Evolutionary conservation across 1,140 invertebrate genomes (phyloP).

Genomic region (Pollicipes pollicipes): DNA sequence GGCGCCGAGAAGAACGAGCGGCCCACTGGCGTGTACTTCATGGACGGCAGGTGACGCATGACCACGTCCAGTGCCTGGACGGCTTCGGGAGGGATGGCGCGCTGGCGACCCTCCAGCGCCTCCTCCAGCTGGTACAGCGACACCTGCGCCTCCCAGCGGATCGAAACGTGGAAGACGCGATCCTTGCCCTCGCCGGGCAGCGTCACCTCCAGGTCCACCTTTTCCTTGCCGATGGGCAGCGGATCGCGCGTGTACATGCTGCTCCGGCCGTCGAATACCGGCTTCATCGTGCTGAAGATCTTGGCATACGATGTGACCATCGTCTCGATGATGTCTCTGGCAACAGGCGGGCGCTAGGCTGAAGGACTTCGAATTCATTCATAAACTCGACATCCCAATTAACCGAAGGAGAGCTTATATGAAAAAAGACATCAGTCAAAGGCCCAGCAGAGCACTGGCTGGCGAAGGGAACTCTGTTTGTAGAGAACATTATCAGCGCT

Average conservation of each 20-base stretch:
- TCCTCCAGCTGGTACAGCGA: conserved; percentile 91
- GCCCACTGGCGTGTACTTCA: conserved; percentile 98
- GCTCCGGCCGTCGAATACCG: conserved; percentile 97
- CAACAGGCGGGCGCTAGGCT: no score
- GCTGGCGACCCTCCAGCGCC: conserved; percentile 86
- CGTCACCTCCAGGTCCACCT: conserved; percentile 84
- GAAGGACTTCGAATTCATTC: no score
- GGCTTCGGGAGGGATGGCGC: conserved; percentile 92
- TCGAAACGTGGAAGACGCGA: conserved; percentile 89
- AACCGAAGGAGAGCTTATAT: no score
- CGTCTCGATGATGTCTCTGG: conserved; percentile 92
- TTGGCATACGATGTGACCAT: conserved; percentile 97
- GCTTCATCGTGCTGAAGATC: conserved; percentile 92
- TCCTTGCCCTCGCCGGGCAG: conserved; percentile 97
- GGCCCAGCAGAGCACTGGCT: no score
- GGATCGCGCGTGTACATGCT: conserved; percentile 97
- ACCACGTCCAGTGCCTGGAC: conserved; percentile 95
- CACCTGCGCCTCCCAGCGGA: conserved; percentile 95
- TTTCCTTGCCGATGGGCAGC: conserved; percentile 86
- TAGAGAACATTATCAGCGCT: no score
- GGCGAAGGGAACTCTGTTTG: no score
- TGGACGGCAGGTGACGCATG: conserved; percentile 96
- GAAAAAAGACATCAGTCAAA: no score
- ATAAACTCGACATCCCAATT: no score
- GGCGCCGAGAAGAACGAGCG: conserved; percentile 97